A percentile compares a stretch with the other conserved stretches of the same genome.
Conservation (phyloP, 1,140 invertebrate genomes). For the Zaprionus nigranus region DNA sequence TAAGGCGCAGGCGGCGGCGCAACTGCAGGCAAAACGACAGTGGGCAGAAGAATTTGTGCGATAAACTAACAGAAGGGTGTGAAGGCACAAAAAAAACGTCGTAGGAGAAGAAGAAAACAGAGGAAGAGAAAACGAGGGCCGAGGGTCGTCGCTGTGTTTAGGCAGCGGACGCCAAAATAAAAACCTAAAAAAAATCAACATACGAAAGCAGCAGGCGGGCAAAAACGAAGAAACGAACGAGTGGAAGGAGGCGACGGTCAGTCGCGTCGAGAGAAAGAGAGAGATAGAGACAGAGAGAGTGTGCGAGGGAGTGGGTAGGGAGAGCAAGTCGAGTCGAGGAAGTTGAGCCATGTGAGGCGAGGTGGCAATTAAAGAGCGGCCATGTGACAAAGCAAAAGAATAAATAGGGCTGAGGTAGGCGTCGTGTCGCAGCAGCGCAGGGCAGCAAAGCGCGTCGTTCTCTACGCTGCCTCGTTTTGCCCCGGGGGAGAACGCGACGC, state of each 20-base stretch:
- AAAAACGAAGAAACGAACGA: slow-evolving; percentile 17
- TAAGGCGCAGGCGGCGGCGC: background rate
- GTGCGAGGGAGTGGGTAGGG: slow-evolving; percentile 21
- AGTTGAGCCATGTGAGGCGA: slow-evolving; percentile 56
- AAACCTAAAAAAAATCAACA: slow-evolving; percentile 73
- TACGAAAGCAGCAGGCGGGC: slow-evolving; percentile 68
- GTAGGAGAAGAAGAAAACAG: slow-evolving; percentile 34
- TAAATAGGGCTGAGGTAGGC: slow-evolving; percentile 74
- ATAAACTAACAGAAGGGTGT: slow-evolving; percentile 60
- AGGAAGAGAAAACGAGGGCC: slow-evolving; percentile 31
- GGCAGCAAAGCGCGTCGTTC: background rate
- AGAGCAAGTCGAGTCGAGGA: slow-evolving; percentile 23
- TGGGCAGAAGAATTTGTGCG: slow-evolving; percentile 48
- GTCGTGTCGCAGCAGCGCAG: slow-evolving; percentile 29
- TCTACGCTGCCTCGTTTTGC: slow-evolving; percentile 16
- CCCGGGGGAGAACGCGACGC: slow-evolving; percentile 35
- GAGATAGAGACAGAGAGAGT: slow-evolving; percentile 5
- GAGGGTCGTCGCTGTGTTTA: slow-evolving; percentile 39
- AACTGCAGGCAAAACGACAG: slow-evolving; percentile 51
- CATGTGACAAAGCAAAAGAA: slow-evolving; percentile 75
- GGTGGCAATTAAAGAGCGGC: slow-evolving; percentile 72
- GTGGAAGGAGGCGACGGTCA: slow-evolving; percentile 64
- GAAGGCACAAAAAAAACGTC: slow-evolving; percentile 40
- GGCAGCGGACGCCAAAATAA: slow-evolving; percentile 68
- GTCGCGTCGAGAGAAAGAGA: slow-evolving; percentile 46